Base-by-base conservation (phyloP, 2,797 vertebrate genomes). In the Babyrousa celebensis region DNA sequence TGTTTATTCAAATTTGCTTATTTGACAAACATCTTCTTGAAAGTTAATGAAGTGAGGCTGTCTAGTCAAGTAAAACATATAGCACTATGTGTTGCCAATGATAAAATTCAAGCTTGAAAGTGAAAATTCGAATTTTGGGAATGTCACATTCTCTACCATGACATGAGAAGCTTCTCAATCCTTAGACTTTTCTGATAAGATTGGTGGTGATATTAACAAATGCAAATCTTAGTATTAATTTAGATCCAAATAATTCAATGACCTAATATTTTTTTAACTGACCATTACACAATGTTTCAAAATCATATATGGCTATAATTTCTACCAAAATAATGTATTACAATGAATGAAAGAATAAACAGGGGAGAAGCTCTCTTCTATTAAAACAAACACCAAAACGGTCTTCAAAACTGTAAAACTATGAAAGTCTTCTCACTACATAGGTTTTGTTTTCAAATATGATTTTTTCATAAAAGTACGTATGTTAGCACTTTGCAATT, bases 91-190 rank as follows among this genome's bases (percentile, higher is more conserved):
- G 5, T 32, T 70, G 58, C 29, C 29, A 52, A 91, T 23, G 25
- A 71, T 32, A 78, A 87, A 94, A 91, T 62, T 79, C 16, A 90
- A 62, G 3, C 29, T 72, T 88, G 70, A 87, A 78, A 87, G 16
- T 84, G 6, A 97, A 91, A 92, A 83, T 78, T 48, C 48, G 15
- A 83, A 65, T 52, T 95, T 75, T 90, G 52, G 20, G 89, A 78
- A 52, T n/a, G 15, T 58, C 60, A 6, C 40, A 6, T 43, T 21
- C 3, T 84, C n/a, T 11, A 60, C 21, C 3, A 25, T 40, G 6
- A 78, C 27, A 60, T 0, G 29, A 36, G 52, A 23, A 92, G 36
- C 9, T 86, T 89, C 36, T 3, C 62, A 20, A 43, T 60, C 62
- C 9, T 60, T 40, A 21, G 20, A 54, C 7, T 93, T 85, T 75